A percentile compares a stretch with the other conserved stretches of the same genome.
phyloP scores from a whole-genome alignment of 2,888 invertebrate genomes.

The Hyppa rectilinea region DNA sequence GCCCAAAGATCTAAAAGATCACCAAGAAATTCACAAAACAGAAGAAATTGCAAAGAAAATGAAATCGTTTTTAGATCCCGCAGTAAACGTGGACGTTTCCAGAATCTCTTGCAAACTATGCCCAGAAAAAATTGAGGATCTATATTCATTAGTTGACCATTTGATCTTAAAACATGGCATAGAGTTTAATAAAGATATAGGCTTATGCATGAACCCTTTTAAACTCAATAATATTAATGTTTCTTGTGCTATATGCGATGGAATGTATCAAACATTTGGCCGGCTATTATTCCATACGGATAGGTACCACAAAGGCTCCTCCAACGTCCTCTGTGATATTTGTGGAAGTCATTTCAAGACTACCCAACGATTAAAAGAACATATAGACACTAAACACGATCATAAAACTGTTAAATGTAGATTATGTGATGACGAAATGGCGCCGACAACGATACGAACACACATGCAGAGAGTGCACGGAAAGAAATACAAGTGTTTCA shows the following conservation, averaged over 20 bases:
- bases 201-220: slow-evolving; percentile 67
- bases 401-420: slow-evolving; percentile 66
- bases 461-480: slow-evolving; percentile 71
- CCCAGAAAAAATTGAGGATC: slow-evolving; percentile 52
- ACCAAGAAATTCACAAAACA: slow-evolving; percentile 63
- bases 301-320: slow-evolving; percentile 63
- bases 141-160: slow-evolving; percentile 70
- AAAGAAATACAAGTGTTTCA: slow-evolving; percentile 64
- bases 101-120: slow-evolving; percentile 70
- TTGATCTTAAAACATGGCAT: slow-evolving; percentile 66
- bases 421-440: slow-evolving; percentile 72
- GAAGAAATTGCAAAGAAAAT: slow-evolving; percentile 65
- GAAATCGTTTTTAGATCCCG: slow-evolving; percentile 68
- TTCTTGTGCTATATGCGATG: slow-evolving; percentile 69
- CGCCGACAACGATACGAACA: slow-evolving; percentile 73
- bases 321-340: slow-evolving; percentile 70
- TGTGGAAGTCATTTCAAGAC: slow-evolving; percentile 71
- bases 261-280: slow-evolving; percentile 65
- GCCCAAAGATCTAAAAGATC: slow-evolving; percentile 70
- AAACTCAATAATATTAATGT: slow-evolving; percentile 69
- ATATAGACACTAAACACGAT: slow-evolving; percentile 67
- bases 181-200: slow-evolving; percentile 64
- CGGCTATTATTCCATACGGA: slow-evolving; percentile 71
- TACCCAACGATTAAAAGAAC: slow-evolving; percentile 63
- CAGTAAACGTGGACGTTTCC: slow-evolving; percentile 71